Evolutionary conservation across 2,888 invertebrate genomes (phyloP).

Genomic region (Sipha maydis): DNA sequence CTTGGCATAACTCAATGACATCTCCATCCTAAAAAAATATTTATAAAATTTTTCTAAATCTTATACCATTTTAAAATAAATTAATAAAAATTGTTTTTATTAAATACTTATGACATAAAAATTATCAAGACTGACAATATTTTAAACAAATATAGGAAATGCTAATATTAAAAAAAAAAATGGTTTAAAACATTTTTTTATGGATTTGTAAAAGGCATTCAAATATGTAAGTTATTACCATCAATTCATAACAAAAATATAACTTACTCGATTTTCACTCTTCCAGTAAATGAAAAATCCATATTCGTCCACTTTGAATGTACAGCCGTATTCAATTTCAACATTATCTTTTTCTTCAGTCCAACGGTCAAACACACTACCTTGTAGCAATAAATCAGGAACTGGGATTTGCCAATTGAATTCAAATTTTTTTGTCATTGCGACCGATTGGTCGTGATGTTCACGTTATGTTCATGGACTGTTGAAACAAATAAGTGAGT

Average conservation of each 20-base stretch:
- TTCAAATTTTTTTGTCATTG: constrained; percentile 97
- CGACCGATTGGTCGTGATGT: constrained; percentile 60
- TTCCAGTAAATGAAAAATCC: constrained; percentile 99
- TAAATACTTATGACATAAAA: neutral
- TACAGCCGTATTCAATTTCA: constrained; percentile 86
- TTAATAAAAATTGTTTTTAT: neutral
- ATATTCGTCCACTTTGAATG: constrained; percentile 95
- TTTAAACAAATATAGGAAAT: too few species aligned
- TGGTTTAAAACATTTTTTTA: neutral
- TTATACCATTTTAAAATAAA: neutral
- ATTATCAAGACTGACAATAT: neutral
- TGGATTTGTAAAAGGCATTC: neutral
- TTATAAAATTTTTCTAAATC: too few species aligned
- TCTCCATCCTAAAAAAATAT: constrained; percentile 87
- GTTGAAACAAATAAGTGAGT: constrained; percentile 23
- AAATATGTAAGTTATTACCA: neutral
- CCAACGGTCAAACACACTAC: constrained; percentile 96
- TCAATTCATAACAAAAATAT: constrained; percentile 1
- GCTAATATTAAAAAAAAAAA: neutral
- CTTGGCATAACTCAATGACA: constrained; percentile 97
- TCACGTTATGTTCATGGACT: constrained; percentile 55
- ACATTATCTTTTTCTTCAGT: constrained; percentile 96
- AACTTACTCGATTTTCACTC: constrained; percentile 87
- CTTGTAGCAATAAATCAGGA: constrained; percentile 85
- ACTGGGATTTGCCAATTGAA: constrained; percentile 98